Base-by-base conservation (phyloP, 2,113 vertebrate genomes). In the Orcinus orca region DNA sequence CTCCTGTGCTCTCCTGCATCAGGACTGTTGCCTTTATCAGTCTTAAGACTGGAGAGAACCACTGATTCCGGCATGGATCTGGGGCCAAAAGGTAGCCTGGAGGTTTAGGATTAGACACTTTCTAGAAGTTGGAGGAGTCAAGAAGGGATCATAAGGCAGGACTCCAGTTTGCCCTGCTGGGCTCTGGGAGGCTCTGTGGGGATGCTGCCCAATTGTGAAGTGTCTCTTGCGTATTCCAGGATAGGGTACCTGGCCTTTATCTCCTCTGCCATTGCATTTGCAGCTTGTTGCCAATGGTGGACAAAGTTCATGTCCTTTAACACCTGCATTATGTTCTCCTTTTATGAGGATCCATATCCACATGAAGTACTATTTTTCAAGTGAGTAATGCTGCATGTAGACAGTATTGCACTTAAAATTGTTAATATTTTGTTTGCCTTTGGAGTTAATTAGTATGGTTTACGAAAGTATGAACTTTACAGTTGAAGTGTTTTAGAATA, bases 361-460 rank as follows among this genome's bases (percentile, higher is more conserved):
- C 15, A 17, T 53, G 53, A 53, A 53, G 53, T 53, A 53, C 53
- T 53, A 5, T 18, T 53, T 53, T 53, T 53, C 53, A 53, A 18
- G 53, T 53, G 53, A 53, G 6, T 53, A 53, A 53, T 53, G 6
- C 5, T 53, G 53, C 53, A 53, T 5, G 15, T 17, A 53, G 53
- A 18, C 15, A 53, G 1, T 18, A 53, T 17, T 53, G 53, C 15
- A 53, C 53, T 77, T 65, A 84, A 95, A 92, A 92, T 18, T 84
- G 23, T 18, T 88, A 86, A 12, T 81, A 76, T 41, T 82, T 95
- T 85, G 58, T 74, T 86, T 93, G 31, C 71, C 23, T 89, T 93
- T 79, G 47, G 71, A 71, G 38, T 84, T 95, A 94, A 53, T 74
- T 60, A 50, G 50, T 93, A 20, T 94, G 38, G n/a, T 60, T 88